A percentile compares a stretch with the other conserved stretches of the same genome.
These are phyloP conservation scores for Dreissena polymorpha DNA, from an alignment of 1,140 invertebrate genomes.

Conservation along the genomic window DNA sequence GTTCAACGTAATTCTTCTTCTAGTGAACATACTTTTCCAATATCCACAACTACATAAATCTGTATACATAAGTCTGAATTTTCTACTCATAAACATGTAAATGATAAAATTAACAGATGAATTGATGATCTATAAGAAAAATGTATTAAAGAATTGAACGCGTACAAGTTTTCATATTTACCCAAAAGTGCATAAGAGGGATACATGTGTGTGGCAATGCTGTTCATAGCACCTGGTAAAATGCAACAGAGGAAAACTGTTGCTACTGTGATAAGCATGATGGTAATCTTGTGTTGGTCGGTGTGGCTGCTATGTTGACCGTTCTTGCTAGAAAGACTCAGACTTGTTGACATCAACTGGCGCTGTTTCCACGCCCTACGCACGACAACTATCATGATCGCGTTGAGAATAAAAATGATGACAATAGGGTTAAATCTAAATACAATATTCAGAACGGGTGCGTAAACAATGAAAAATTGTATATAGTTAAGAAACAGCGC, in stretches of 20 bases:
- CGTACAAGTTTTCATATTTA: constrained; percentile 61
- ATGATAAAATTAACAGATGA: constrained; percentile 75
- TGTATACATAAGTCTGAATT: constrained; percentile 69
- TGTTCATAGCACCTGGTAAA: constrained; percentile 71
- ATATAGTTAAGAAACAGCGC: constrained; percentile 61
- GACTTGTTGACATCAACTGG: constrained; percentile 38
- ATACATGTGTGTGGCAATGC: constrained; percentile 58
- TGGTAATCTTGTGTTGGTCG: constrained; percentile 69
- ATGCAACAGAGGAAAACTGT: constrained; percentile 71
- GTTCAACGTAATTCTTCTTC: constrained; percentile 31
- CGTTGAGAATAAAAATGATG: constrained; percentile 64
- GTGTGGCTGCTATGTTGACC: constrained; percentile 39
- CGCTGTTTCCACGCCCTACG: constrained; percentile 62
- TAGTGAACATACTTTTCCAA: constrained; percentile 24
- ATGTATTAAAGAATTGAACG: constrained; percentile 63
- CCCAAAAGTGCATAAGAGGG: constrained; percentile 64
- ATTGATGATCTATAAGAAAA: constrained; percentile 70
- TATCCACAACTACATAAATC: constrained; percentile 69
- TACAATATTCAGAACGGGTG: constrained; percentile 66
- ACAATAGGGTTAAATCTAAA: constrained; percentile 69
- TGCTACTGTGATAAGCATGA: constrained; percentile 71
- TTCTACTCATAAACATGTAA: constrained; percentile 72
- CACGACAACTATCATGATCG: constrained; percentile 65
- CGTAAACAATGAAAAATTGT: constrained; percentile 65
- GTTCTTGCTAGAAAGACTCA: constrained; percentile 30